These are phyloP conservation scores for Hoplias malabaricus DNA, from an alignment of 2,113 vertebrate genomes.

Conservation along the genomic window DNA sequence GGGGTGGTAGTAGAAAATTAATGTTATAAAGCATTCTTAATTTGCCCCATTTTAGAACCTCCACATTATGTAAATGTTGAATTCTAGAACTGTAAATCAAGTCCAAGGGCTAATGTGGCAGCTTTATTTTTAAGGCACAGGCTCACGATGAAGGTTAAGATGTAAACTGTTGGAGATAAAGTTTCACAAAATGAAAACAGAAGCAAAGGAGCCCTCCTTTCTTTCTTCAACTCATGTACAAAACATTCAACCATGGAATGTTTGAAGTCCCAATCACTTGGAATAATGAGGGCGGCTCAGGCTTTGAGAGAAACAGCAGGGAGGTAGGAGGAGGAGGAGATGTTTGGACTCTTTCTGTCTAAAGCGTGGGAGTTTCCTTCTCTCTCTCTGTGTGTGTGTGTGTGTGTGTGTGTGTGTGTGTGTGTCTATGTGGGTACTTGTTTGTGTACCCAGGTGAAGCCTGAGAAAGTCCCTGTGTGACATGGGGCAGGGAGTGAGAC, in stretches of 20 bases:
- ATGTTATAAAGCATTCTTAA: too few relatives aligned
- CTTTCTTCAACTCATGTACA: neutral
- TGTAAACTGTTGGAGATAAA: neutral
- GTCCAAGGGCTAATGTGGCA: too few relatives aligned
- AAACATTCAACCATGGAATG: constrained; percentile 45
- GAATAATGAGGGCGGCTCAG: constrained; percentile 29
- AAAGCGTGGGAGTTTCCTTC: neutral
- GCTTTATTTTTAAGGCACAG: too few relatives aligned
- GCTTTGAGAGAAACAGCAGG: neutral
- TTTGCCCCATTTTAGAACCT: too few relatives aligned
- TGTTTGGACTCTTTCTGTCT: neutral
- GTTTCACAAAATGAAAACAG: neutral
- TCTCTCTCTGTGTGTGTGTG: neutral
- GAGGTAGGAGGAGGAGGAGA: neutral
- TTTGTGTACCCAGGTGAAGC: neutral
- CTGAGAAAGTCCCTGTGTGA: neutral
- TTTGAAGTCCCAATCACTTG: constrained; percentile 17
- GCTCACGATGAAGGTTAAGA: too few relatives aligned
- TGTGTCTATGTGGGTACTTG: neutral
- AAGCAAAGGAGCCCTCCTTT: neutral
- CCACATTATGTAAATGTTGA: too few relatives aligned
- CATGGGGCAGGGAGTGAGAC: constrained; percentile 14
- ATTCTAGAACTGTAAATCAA: too few relatives aligned
- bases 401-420: neutral
- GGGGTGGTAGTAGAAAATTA: too few relatives aligned